Evolutionary conservation across 2,113 vertebrate genomes (phyloP), one percentile per base, ranked within the genome.

Genomic region (Synchiropus splendidus): DNA sequence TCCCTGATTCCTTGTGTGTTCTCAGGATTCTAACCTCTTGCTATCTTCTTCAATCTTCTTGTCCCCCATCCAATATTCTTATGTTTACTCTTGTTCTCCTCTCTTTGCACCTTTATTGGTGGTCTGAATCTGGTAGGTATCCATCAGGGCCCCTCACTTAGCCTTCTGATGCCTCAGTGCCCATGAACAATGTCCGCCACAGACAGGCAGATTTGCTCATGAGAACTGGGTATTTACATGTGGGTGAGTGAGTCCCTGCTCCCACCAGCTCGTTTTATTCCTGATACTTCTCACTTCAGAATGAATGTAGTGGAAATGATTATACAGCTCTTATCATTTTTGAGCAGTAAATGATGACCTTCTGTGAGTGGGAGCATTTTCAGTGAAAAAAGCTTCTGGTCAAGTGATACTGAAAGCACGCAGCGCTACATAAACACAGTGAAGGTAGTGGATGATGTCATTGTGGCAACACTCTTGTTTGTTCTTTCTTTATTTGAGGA

Each of bases 91-190:
- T 18, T 40, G 39, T 16, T 58, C 43, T 42, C 67, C 42, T 51
- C 43, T 45, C 40, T 54, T 58, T 59, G 45, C 62, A 74, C 69
- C 77, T 80, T 49, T 70, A 78, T 21, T 78, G 78, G 78, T 80
- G 78, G 78, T 78, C 78, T 42, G 46, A 62, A 18, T 47, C 56
- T 58, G 67, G 70, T 64, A 67, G 70, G 77, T 48, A 76, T 80
- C 75, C 70, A 80, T 80, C 78, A 76, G 78, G 78, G 78, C 48
- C 78, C 78, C 78, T 80, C 75, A 78, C 78, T 80, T 80, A 80
- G 72, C 72, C 65, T 31, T 12, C 63, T 27, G 42, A 72, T 50
- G 78, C 75, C 49, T 80, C 78, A 76, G 70, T 42, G 70, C 55
- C 42, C 15, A 12, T 11, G 61, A 72, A 80, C 78, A 80, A 80